Conservation (phyloP, 2,888 invertebrate species). For the Agelastica alni region DNA sequence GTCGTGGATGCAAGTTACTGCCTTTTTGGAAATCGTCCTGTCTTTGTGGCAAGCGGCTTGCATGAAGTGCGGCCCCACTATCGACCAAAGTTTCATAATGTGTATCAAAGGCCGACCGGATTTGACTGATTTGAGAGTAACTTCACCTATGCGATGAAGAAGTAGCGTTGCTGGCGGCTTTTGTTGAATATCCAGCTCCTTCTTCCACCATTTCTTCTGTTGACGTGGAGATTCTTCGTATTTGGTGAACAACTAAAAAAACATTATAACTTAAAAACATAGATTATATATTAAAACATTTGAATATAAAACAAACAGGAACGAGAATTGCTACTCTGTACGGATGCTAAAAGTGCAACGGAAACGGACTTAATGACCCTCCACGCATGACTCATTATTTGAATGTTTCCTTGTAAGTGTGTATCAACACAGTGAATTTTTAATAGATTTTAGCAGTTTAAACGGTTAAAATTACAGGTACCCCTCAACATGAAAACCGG, state of each 20-base stretch:
- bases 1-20: slow-evolving; percentile 90
- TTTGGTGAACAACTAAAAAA: slow-evolving; percentile 50
- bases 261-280: slow-evolving; percentile 7
- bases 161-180: slow-evolving; percentile 64
- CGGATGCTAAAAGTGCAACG: too few relatives aligned
- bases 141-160: slow-evolving; percentile 84
- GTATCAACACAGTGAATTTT: too few relatives aligned
- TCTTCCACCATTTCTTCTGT: slow-evolving; percentile 58
- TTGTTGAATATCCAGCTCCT: slow-evolving; percentile 52
- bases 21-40: slow-evolving; percentile 84
- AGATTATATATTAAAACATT: too few relatives aligned
- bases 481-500: too few relatives aligned
- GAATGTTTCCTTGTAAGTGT: too few relatives aligned
- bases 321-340: too few relatives aligned
- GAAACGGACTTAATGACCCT: too few relatives aligned
- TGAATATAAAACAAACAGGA: too few relatives aligned
- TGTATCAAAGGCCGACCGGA: slow-evolving; percentile 89
- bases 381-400: too few relatives aligned
- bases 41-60: slow-evolving; percentile 94
- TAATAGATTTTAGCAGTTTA: too few relatives aligned
- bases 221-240: slow-evolving; percentile 55
- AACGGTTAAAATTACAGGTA: too few relatives aligned
- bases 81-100: slow-evolving; percentile 90
- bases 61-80: slow-evolving; percentile 91
- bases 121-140: slow-evolving; percentile 82